Evolutionary conservation across 2,888 invertebrate species (phyloP).

Genomic region (Drosophila niveifrons): DNA sequence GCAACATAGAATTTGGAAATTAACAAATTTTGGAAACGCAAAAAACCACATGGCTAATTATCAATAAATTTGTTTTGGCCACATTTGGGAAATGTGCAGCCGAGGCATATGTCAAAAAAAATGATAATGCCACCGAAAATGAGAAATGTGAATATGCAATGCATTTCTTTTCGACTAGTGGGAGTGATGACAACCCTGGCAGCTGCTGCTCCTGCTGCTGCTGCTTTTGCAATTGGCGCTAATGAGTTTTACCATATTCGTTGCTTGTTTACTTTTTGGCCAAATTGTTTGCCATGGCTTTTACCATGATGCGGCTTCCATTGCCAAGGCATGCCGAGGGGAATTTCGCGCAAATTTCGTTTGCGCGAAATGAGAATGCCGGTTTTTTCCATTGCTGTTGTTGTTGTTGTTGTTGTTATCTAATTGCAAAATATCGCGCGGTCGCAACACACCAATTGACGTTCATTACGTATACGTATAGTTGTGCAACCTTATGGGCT

Average conservation of each 20-base stretch:
- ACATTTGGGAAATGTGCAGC: slow-evolving; percentile 27
- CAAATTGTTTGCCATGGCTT: slow-evolving; percentile 44
- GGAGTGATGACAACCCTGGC: slow-evolving; percentile 25
- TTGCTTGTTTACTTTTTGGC: slow-evolving; percentile 64
- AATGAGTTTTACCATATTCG: slow-evolving; percentile 80
- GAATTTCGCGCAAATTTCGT: slow-evolving; percentile 47
- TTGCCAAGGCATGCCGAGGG: neutral
- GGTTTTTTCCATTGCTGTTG: slow-evolving; percentile 20
- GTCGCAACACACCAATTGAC: slow-evolving; percentile 54
- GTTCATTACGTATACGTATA: slow-evolving; percentile 56
- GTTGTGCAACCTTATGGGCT: neutral
- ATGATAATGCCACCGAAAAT: slow-evolving; percentile 2
- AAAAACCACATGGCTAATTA: slow-evolving; percentile 46
- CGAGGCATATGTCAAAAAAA: slow-evolving; percentile 6
- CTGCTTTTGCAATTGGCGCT: slow-evolving; percentile 67
- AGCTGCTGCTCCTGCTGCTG: slow-evolving; percentile 1
- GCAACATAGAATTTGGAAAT: neutral
- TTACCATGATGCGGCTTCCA: slow-evolving; percentile 23
- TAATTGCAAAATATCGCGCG: slow-evolving; percentile 69
- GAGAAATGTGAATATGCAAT: slow-evolving; percentile 28
- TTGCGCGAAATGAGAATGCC: slow-evolving; percentile 42
- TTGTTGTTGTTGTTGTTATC: slow-evolving; percentile 44
- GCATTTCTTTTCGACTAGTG: slow-evolving; percentile 29
- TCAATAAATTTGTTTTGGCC: slow-evolving; percentile 48
- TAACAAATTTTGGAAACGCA: neutral